Evolutionary conservation across 2,797 vertebrate species (phyloP), one percentile per base, ranked within the genome.

Genomic region (Miichthys miiuy): DNA sequence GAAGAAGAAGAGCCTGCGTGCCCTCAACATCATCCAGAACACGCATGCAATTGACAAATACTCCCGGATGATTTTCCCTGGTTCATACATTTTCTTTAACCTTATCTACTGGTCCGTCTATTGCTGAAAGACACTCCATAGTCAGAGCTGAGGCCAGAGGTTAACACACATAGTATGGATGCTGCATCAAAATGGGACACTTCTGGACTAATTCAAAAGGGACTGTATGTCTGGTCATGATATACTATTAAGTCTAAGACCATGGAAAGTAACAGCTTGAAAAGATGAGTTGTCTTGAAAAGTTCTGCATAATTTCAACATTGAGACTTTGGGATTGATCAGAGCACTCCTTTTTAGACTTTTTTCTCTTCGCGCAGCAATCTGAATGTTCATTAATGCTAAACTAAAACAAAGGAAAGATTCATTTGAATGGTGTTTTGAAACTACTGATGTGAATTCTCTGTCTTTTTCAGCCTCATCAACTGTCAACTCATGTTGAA

Each of bases 41-140:
- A 98, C 96, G 6, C 98, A 99, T 0, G 93, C 96, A 67, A 99
- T 99, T 25, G 98, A 99, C 90, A 98, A 97, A 81, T 99, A 98
- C 88, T 99, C 97, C 44, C 95, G 97, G 83, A 88, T 97, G 94
- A 96, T 99, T 88, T 99, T 99, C 77, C 98, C 98, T n/a, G 97
- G 97, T 56, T 96, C 96, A 0, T 99, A 97, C 87, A 98, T 99
- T 90, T 95, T 99, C 93, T 99, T 99, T 93, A 99, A 99, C 91
- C 94, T 99, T 72, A 96, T 99, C 93, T 99, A 99, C 87, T 99
- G 98, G 98, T 97, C 96, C 5, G 97, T 97, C 14, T 99, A 99
- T 93, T 97, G 97, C 94, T 98, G 94, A 95, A 18, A 42, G 56
- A 48, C 38, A 3, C 56, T 10, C 12, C 3, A 2, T n/a, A 50